Conservation (phyloP, 2,888 invertebrate genomes). For the Onthophagus sagittarius region DNA sequence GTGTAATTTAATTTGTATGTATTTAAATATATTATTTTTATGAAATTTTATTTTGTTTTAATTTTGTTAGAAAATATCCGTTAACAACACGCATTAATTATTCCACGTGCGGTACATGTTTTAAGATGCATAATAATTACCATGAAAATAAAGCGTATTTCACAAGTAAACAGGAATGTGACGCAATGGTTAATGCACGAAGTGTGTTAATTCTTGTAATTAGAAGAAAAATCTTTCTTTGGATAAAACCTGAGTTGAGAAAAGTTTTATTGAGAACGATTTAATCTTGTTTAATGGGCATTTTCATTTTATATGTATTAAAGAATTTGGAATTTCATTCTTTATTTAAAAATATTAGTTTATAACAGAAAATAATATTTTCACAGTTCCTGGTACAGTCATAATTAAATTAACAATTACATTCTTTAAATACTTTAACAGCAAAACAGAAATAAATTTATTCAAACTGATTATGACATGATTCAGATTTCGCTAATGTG, state of each 20-base stretch:
- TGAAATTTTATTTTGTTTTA: conserved; percentile 9
- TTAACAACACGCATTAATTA: not conserved
- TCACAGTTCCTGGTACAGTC: too few relatives aligned
- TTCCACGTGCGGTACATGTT: not conserved
- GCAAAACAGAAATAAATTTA: too few relatives aligned
- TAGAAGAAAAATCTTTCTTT: not conserved
- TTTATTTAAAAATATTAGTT: too few relatives aligned
- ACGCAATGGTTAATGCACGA: not conserved
- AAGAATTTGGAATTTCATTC: too few relatives aligned
- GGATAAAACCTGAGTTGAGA: not conserved
- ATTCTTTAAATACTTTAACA: too few relatives aligned
- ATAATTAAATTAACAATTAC: too few relatives aligned
- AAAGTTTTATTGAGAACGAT: too few relatives aligned
- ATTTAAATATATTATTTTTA: conserved; percentile 37
- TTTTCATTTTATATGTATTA: too few relatives aligned
- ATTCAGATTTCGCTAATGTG: too few relatives aligned
- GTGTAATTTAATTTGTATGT: conserved; percentile 40
- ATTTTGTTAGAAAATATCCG: not conserved
- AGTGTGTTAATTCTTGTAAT: not conserved
- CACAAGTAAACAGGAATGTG: not conserved
- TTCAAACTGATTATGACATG: too few relatives aligned
- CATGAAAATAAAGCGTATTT: not conserved
- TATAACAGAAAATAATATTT: too few relatives aligned
- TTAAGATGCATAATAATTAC: not conserved
- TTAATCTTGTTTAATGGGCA: too few relatives aligned